Base-by-base conservation (phyloP, 2,113 vertebrate species). In the Dipodomys stephensi region DNA sequence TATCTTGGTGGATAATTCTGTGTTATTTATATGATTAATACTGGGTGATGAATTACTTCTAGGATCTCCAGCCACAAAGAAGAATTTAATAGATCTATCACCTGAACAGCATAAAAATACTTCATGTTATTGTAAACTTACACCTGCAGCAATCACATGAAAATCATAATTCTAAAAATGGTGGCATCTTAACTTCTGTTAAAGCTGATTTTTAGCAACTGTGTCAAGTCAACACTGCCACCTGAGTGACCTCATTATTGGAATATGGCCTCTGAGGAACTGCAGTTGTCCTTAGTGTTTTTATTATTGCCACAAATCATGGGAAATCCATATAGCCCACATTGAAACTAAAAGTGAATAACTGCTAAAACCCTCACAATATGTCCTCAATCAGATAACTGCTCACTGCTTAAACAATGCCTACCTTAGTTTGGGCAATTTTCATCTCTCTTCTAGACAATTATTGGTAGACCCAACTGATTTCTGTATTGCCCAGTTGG, bases 21-120 rank as follows among this genome's bases (percentile, higher is more conserved):
- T 86, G 60, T 80, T 76, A 88, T 87, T 95, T 44, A 84, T 1
- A 88, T 86, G 28, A 91, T 4, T 64, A 90, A 88, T 32, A 92
- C 23, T 53, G 15, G 53, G 53, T 57, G 53, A 57, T 1, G 15
- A 57, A 57, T 57, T 57, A 18, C 15, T 57, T 57, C 53, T 16
- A 57, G 80, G 32, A 23, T 88, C 39, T 92, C 73, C 46, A 67
- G 16, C 19, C 20, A 78, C 68, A 73, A 64, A 92, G 32, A 80
- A 72, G 49, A 67, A 30, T 28, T 32, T 32, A 71, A 5, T 32
- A 57, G 15, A 57, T 72, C 62, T 30, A 39, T n/a, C 35, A 71
- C 30, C 39, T 65, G 5, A 7, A 81, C 18, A 57, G 71, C n/a
- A 0, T 81, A 44, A 87, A 81, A 87, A 22, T 13, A 46, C 79